Evolutionary conservation across 2,797 vertebrate genomes (phyloP).

Genomic region (Urophycis tenuis): DNA sequence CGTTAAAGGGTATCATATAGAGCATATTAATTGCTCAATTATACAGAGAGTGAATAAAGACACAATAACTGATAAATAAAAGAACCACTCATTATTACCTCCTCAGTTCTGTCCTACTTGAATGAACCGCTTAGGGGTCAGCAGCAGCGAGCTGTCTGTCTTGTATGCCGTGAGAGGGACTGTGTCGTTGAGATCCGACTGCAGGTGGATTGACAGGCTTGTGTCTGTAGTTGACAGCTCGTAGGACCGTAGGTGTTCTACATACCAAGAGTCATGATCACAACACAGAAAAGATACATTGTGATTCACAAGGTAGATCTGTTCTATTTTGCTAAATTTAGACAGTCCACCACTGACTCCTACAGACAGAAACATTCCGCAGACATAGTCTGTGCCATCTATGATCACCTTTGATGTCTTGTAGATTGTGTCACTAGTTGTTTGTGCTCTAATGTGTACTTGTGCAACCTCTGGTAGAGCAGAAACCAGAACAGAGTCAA

Average conservation of each 20-base stretch:
- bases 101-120: constrained; percentile 15
- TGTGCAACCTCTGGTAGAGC: constrained; percentile 31
- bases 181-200: constrained; percentile 13
- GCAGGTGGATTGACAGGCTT: constrained; percentile 21
- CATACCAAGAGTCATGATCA: constrained; percentile 44
- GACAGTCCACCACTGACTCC: constrained; percentile 30
- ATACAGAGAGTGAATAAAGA: neutral
- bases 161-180: constrained; percentile 29
- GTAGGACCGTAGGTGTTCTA: constrained; percentile 38
- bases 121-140: constrained; percentile 27
- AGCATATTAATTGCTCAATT: neutral
- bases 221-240: constrained; percentile 27
- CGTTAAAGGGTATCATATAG: constrained; percentile 3
- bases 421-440: constrained; percentile 32
- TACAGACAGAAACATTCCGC: constrained; percentile 42
- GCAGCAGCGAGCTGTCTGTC: constrained; percentile 10
- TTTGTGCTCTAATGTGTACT: constrained; percentile 16
- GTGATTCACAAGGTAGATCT: constrained; percentile 41
- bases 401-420: constrained; percentile 32
- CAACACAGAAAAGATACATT: constrained; percentile 33
- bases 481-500: constrained; percentile 34
- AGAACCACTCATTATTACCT: neutral
- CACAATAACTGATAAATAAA: constrained; percentile 8
- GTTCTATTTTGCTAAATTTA: constrained; percentile 29
- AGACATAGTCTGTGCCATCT: constrained; percentile 35